These are phyloP conservation scores for Balanococcus diminutus DNA, from an alignment of 2,888 invertebrate species.

Conservation along the genomic window DNA sequence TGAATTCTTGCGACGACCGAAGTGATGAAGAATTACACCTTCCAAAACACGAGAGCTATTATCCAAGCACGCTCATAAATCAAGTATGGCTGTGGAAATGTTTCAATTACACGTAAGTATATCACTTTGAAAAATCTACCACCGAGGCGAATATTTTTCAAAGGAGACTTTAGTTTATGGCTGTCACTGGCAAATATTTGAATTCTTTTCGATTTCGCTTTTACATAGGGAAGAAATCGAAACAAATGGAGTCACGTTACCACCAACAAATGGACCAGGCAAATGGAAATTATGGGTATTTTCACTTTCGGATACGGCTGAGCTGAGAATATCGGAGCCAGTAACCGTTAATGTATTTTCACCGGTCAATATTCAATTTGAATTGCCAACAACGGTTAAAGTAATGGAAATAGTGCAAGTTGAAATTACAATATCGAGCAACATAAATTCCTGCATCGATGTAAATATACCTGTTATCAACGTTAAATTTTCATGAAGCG, in stretches of 20 bases:
- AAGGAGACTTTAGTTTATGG: background rate
- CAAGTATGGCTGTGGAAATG: conserved; percentile 73
- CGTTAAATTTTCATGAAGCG: background rate
- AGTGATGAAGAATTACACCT: conserved; percentile 47
- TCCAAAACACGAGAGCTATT: conserved; percentile 63
- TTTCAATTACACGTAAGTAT: conserved; percentile 69
- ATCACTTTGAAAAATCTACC: background rate
- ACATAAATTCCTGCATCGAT: conserved; percentile 73
- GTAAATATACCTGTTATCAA: conserved; percentile 64
- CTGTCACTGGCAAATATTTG: background rate
- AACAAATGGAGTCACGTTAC: conserved; percentile 55
- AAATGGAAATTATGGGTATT: conserved; percentile 72
- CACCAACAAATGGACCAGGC: conserved; percentile 69
- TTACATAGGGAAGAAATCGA: conserved; percentile 41
- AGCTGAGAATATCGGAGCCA: conserved; percentile 67
- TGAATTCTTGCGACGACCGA: conserved; percentile 34
- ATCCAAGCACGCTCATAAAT: conserved; percentile 68
- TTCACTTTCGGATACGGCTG: conserved; percentile 63
- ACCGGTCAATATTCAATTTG: conserved; percentile 70
- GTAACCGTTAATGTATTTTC: conserved; percentile 69
- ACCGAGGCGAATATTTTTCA: background rate
- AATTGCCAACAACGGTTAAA: conserved; percentile 67
- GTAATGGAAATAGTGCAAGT: conserved; percentile 72
- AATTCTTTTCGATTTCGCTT: background rate
- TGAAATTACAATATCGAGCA: conserved; percentile 73